phyloP scores from a whole-genome alignment of 1,140 invertebrate species.

The Ectropis grisescens region DNA sequence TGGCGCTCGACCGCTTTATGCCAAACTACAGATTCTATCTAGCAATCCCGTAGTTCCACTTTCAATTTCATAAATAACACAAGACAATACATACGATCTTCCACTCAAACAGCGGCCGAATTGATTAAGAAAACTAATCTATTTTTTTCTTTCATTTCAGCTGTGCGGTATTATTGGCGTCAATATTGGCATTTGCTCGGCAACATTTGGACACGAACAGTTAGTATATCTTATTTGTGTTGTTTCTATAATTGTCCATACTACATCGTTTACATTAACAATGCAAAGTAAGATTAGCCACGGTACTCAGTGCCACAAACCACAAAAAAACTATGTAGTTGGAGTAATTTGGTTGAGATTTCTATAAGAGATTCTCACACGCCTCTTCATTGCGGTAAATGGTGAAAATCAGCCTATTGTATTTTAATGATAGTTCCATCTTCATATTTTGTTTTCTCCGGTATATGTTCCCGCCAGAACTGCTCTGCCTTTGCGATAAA shows the following conservation, averaged over 20 bases:
- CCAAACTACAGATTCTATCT: constrained; percentile 16
- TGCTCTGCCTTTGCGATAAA: constrained; percentile 37
- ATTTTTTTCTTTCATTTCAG: constrained; percentile 45
- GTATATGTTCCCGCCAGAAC: too few species aligned
- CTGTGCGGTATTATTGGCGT: constrained; percentile 54
- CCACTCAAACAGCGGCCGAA: background rate
- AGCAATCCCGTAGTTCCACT: constrained; percentile 4
- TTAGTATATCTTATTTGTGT: constrained; percentile 36
- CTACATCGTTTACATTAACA: constrained; percentile 1
- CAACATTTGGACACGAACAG: constrained; percentile 64
- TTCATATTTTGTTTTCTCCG: constrained; percentile 35
- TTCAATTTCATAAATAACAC: constrained; percentile 5
- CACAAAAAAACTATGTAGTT: constrained; percentile 25
- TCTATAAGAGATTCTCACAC: constrained; percentile 52
- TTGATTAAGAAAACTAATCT: constrained; percentile 6
- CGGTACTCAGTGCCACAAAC: constrained; percentile 10
- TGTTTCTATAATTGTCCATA: constrained; percentile 3
- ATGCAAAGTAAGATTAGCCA: constrained; percentile 6
- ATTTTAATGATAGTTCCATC: constrained; percentile 25
- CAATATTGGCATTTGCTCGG: constrained; percentile 54
- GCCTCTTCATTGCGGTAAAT: constrained; percentile 47
- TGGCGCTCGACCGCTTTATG: background rate
- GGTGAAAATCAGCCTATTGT: constrained; percentile 55
- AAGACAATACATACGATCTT: background rate
- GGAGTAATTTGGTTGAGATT: constrained; percentile 37